Conservation (phyloP, 2,797 vertebrate genomes). For the Enteromius mattozi region DNA sequence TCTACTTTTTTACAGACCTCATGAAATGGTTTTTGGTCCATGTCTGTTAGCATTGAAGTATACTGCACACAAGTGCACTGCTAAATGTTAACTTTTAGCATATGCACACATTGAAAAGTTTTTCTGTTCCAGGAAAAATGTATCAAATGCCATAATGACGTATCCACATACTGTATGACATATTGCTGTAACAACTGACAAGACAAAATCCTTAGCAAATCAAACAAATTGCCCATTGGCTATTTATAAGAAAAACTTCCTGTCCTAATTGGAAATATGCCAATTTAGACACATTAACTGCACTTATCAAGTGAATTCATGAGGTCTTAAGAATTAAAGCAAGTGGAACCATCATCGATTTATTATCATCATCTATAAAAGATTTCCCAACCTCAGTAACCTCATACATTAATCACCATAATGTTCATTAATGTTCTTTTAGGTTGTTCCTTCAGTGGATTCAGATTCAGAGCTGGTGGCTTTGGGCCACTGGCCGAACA, state of each 20-base stretch:
- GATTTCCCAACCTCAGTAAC: neutral
- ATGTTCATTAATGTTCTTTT: conserved; percentile 77
- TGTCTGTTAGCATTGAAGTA: neutral
- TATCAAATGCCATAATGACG: neutral
- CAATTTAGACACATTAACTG: neutral
- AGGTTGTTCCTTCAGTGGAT: conserved; percentile 87
- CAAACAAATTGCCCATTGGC: neutral
- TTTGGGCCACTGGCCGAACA: conserved; percentile 91
- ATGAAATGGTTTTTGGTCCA: neutral
- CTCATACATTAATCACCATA: neutral
- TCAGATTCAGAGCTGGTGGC: conserved; percentile 88
- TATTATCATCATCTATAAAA: neutral
- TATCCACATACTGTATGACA: neutral
- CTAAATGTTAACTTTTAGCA: neutral
- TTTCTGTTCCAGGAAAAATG: neutral
- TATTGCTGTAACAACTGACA: neutral
- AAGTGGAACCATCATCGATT: neutral
- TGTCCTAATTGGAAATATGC: neutral
- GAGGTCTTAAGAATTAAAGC: neutral
- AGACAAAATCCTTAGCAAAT: neutral
- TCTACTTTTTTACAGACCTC: neutral
- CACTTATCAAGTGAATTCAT: neutral
- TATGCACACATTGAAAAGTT: neutral
- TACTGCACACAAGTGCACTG: neutral
- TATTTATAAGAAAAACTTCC: neutral